Conservation (phyloP, 1,140 invertebrate species). For the Colletes latitarsis region DNA sequence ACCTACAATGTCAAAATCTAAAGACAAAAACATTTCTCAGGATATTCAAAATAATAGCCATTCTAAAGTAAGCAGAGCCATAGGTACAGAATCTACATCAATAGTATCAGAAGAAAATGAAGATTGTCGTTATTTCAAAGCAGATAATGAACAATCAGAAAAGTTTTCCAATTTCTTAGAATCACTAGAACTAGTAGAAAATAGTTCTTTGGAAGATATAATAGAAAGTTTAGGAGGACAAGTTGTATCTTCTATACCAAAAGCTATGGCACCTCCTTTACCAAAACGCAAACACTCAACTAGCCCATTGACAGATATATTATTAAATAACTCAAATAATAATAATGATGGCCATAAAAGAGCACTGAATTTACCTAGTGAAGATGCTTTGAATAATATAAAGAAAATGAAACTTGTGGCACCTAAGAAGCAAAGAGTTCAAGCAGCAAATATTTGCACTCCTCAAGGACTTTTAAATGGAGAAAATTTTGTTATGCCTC, state of each 20-base stretch:
- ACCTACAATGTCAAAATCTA: conserved; percentile 1
- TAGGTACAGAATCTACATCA: conserved; percentile 26
- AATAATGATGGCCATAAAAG: conserved; percentile 72
- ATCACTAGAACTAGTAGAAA: conserved; percentile 46
- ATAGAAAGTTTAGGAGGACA: conserved; percentile 65
- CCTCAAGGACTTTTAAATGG: conserved; percentile 70
- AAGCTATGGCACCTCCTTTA: conserved; percentile 70
- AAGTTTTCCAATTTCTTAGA: conserved; percentile 68
- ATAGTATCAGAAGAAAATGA: conserved; percentile 50
- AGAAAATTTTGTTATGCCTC: conserved; percentile 78
- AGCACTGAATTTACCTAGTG: conserved; percentile 36
- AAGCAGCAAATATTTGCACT: conserved; percentile 44
- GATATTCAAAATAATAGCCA: conserved; percentile 3
- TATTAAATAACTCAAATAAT: conserved; percentile 74
- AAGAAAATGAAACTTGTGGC: conserved; percentile 73
- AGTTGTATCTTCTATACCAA: conserved; percentile 53
- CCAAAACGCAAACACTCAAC: conserved; percentile 71
- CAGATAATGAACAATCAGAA: conserved; percentile 60
- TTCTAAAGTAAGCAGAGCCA: conserved; percentile 2
- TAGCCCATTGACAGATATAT: conserved; percentile 74
- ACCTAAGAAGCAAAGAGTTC: conserved; percentile 67
- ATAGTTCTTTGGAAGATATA: conserved; percentile 63
- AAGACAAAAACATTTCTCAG: background rate
- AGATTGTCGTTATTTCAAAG: conserved; percentile 71
- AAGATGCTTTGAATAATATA: conserved; percentile 50